Evolutionary conservation across 2,797 vertebrate genomes (phyloP), one percentile per base, ranked within the genome.

Genomic region (Spheniscus humboldti): DNA sequence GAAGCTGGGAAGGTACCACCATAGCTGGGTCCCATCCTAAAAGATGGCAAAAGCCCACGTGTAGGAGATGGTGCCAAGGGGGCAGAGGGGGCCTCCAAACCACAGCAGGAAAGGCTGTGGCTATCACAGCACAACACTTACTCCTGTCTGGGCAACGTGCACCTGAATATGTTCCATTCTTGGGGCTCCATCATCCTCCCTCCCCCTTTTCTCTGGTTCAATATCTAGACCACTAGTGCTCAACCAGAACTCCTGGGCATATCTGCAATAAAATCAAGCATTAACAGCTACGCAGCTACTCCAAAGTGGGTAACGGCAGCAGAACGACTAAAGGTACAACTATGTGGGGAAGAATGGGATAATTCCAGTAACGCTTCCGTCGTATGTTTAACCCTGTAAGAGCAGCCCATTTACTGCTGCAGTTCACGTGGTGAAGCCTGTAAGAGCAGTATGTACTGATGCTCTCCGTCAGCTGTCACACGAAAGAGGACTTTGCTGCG

Each of bases 321-420:
- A 23, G 41, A 53, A 80, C 4, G 18, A 47, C 50, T 33, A 13
- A 75, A 48, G 33, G 39, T 17, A 12, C 18, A 74, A 13, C 24
- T 24, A 23, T 0, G 4, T 11, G 52, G 14, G 39, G 48, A 45
- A 33, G 50, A 73, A 77, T 0, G 7, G 27, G 53, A 11, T 48
- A 7, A 37, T 23, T 47, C 43, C 60, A 23, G 10, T 11, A 56
- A 25, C 25, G 17, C 33, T 39, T 64, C 66, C 25, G 7, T 28
- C 7, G 0, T 10, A 4, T 1, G 6, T 31, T 41, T 31, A 43
- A 27, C 7, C 62, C 9, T 0, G 1, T 15, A 22, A 71, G 41
- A 50, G 71, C 53, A 72, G 71, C 13, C 33, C 33, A 4, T 20
- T 25, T 20, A 31, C 37, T 27, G 17, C 62, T 43, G 71, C 50